A percentile compares a stretch with the other conserved stretches of the same genome.
Conservation (phyloP, 1,140 invertebrate species). For the Drosophila melanica region DNA sequence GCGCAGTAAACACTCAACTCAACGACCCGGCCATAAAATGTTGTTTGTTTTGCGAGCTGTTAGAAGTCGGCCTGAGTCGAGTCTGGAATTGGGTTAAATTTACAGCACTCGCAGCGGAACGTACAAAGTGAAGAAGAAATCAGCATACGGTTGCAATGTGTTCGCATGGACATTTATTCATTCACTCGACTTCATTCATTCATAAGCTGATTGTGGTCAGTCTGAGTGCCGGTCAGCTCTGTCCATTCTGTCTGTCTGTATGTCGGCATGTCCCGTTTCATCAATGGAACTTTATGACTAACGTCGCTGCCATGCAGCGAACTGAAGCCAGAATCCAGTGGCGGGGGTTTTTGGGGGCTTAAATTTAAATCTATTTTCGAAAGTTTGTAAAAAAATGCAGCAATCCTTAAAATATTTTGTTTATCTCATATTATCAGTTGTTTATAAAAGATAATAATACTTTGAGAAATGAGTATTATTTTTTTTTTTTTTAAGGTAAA, state of each 20-base stretch:
- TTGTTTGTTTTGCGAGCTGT: neutral
- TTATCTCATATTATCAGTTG: too few species aligned
- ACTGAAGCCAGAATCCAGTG: neutral
- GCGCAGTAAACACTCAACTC: constrained; percentile 51
- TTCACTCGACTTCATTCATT: constrained; percentile 24
- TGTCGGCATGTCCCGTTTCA: constrained; percentile 30
- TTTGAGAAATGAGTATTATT: too few species aligned
- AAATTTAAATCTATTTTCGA: too few species aligned
- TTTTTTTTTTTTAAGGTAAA: too few species aligned
- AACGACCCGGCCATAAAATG: constrained; percentile 46
- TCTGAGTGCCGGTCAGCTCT: constrained; percentile 6
- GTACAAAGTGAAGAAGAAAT: constrained; percentile 42
- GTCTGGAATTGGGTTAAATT: constrained; percentile 61
- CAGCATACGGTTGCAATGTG: constrained; percentile 69
- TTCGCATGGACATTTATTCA: constrained; percentile 23
- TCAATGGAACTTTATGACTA: constrained; percentile 61
- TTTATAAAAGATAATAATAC: too few species aligned
- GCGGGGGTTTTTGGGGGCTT: too few species aligned
- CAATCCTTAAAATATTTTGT: too few species aligned
- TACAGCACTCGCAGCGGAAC: constrained; percentile 57
- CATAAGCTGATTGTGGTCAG: constrained; percentile 47
- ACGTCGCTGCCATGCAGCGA: constrained; percentile 28
- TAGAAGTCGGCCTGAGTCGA: constrained; percentile 7
- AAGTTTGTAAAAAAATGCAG: too few species aligned
- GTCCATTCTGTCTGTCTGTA: neutral